These are phyloP conservation scores for Theretra japonica DNA, from an alignment of 2,888 invertebrate species.

Conservation along the genomic window DNA sequence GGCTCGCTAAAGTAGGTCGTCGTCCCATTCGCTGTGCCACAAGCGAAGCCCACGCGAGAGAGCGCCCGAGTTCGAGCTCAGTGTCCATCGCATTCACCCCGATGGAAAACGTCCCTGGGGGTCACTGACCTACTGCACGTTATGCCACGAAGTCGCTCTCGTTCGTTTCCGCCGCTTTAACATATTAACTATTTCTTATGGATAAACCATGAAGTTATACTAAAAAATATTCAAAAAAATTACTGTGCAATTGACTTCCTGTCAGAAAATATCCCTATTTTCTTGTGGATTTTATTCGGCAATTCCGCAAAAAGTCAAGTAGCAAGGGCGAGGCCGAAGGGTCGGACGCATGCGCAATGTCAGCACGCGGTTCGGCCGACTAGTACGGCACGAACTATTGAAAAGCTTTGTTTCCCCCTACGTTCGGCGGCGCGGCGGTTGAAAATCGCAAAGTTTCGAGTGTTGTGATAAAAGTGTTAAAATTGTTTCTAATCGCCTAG, in stretches of 20 bases:
- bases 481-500: not conserved
- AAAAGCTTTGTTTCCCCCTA: not conserved
- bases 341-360: conserved; percentile 38
- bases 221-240: not conserved
- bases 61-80: not conserved
- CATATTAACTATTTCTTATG: not conserved
- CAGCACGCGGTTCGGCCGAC: conserved; percentile 7
- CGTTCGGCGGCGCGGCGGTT: not conserved
- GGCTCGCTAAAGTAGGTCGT: not conserved
- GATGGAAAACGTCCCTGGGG: not conserved
- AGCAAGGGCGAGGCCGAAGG: conserved; percentile 15
- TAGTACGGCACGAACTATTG: not conserved
- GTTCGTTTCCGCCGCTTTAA: not conserved
- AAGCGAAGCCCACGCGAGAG: not conserved
- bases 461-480: not conserved
- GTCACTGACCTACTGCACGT: conserved; percentile 14
- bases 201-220: not conserved
- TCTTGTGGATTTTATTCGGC: not conserved
- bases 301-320: not conserved
- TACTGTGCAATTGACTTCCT: not conserved
- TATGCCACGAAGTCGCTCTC: not conserved
- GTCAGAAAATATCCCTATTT: not conserved
- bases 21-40: not conserved
- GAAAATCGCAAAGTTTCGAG: not conserved
- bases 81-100: conserved; percentile 9